These are phyloP conservation scores for Dromiciops gliroides DNA, from an alignment of 2,113 vertebrate genomes.

Conservation along the genomic window DNA sequence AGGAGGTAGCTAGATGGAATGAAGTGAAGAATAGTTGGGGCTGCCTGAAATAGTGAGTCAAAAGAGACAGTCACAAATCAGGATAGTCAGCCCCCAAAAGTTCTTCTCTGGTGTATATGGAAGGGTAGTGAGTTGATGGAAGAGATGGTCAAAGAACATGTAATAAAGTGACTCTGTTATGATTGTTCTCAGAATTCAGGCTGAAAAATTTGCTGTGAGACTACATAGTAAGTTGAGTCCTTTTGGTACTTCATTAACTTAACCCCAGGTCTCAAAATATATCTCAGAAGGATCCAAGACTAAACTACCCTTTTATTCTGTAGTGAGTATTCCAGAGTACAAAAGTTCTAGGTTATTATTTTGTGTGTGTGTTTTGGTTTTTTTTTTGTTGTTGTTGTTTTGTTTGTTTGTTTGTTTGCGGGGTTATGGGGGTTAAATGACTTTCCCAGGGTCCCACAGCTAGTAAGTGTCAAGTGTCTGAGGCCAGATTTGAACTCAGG, in stretches of 20 bases:
- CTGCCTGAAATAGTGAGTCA: background rate
- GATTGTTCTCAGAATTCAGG: background rate
- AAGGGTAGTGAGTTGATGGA: background rate
- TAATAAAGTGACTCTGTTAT: background rate
- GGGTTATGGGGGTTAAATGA: no score
- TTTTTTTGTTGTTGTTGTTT: no score
- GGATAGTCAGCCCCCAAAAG: background rate
- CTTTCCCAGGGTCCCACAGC: no score
- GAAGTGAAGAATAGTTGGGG: background rate
- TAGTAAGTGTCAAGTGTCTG: no score
- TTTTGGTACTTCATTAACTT: background rate
- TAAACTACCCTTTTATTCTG: slow-evolving; percentile 9
- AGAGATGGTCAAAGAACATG: background rate
- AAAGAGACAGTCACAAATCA: background rate
- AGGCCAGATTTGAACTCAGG: no score
- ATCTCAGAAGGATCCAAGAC: background rate
- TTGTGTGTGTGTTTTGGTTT: no score
- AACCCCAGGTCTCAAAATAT: background rate
- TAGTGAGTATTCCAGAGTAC: background rate
- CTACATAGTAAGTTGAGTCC: background rate
- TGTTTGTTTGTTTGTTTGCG: no score
- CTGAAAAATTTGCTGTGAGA: background rate
- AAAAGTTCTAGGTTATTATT: background rate
- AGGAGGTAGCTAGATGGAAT: background rate
- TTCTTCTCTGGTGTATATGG: background rate